Evolutionary conservation across 2,113 vertebrate genomes (phyloP), one percentile per base, ranked within the genome.

Genomic region (Entosphenus tridentatus): DNA sequence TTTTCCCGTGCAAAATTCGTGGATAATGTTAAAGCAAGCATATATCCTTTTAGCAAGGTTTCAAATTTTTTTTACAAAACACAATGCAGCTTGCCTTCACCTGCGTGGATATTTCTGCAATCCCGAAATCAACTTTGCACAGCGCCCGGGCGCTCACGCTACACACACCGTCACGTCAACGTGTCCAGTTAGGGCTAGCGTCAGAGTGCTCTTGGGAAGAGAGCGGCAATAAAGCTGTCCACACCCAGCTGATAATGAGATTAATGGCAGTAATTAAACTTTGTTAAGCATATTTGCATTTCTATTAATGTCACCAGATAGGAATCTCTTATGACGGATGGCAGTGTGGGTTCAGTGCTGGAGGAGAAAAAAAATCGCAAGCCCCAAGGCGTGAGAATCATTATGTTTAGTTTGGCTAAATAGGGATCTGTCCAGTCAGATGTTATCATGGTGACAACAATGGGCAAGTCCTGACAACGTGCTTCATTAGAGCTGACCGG

Each of bases 221-320:
- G 62, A 65, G 62, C n/a, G 21, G 62, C 62, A 16, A 65, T 65
- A 65, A 65, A 65, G 62, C n/a, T 65, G 62, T 65, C 62, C n/a
- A 65, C 62, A 11, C 62, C 62, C 62, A 65, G 62, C 62, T 65
- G 62, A 65, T 65, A 65, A 65, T 65, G 62, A 65, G 62, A 65
- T 65, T 8, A 65, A 65, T 65, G 62, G 62, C 21, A 21, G 62
- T 65, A 65, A 65, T 65, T 65, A 65, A n/a, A 65, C n/a, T 9
- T 65, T 65, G 62, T 16, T 16, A 9, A 65, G 21, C n/a, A 16
- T 65, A 65, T 65, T 65, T 65, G 62, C 62, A 65, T 65, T 65
- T 65, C 62, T 65, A 65, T 65, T 65, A 65, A 65, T 21, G 62
- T 65, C 62, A 65, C 62, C 62, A 65, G 62, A 65, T 65, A 65